Base-by-base conservation (phyloP, 2,113 vertebrate species). In the Thymallus thymallus region DNA sequence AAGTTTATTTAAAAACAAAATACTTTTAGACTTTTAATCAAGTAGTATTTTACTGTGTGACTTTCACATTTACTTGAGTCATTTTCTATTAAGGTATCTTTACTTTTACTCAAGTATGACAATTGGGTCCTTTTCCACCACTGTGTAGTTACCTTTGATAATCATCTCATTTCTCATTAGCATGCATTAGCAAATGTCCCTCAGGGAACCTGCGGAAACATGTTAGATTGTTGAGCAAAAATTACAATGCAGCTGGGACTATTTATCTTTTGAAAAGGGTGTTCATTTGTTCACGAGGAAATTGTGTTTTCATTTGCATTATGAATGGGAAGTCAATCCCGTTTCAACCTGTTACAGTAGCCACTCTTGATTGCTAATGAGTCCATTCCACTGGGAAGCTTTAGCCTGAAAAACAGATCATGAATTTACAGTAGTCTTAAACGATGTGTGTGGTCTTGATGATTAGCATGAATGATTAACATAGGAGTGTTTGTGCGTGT, bases 231-330 rank as follows among this genome's bases (percentile, higher is more conserved):
- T 91, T 92, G 87, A 91, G 88, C 89, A 86, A 87, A 88, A 91
- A 90, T 90, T 90, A 89, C 86, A 90, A 90, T 90, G 78, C 91
- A 91, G 88, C 88, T 82, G 90, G 90, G 90, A 88, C 86, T 87
- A 89, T 92, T 92, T 92, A 92, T 92, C 90, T 90, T 90, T 85
- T 92, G 81, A 91, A 91, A 91, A 88, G 90, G 85, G 82, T 85
- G 90, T 89, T 92, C 89, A 93, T 93, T 91, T 91, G 88, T 91
- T 91, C 84, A 88, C 85, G 84, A 89, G 88, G 78, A 86, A 86
- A 88, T 75, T 45, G 78, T 85, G 88, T 88, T 91, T 90, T 87
- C 84, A 92, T 92, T 91, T 92, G 87, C 90, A 92, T 92, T 87
- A 84, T 84, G 86, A 91, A 90, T 89, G 84, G 90, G 86, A 84